phyloP scores from a whole-genome alignment of 1,140 invertebrate species.

The Drosophila ironensis region DNA sequence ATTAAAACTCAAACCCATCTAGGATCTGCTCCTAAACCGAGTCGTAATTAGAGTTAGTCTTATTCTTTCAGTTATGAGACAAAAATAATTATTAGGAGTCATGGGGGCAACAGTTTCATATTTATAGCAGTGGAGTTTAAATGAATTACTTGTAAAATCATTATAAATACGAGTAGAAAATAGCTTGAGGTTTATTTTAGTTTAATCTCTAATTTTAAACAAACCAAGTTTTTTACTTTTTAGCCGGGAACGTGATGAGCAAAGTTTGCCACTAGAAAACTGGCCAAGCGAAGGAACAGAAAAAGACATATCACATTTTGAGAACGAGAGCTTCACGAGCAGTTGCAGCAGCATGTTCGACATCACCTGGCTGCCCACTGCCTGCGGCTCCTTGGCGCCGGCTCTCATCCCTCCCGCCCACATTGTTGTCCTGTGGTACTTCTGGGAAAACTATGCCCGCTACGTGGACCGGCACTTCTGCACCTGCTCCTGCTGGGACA shows the following conservation, averaged over 20 bases:
- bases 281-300: not conserved
- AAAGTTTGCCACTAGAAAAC: not conserved
- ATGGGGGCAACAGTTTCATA: no score
- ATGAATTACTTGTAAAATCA: no score
- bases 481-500: slow-evolving; percentile 91
- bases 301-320: slow-evolving; percentile 22
- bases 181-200: no score
- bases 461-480: slow-evolving; percentile 87
- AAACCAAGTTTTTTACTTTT: no score
- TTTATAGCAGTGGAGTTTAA: no score
- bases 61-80: no score
- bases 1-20: no score
- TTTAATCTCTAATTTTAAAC: no score
- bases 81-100: no score
- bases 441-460: slow-evolving; percentile 88
- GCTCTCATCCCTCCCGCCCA: slow-evolving; percentile 85
- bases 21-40: no score
- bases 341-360: slow-evolving; percentile 59
- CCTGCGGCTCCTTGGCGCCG: slow-evolving; percentile 76
- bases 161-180: no score
- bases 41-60: no score
- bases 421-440: slow-evolving; percentile 86
- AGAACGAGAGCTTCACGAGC: not conserved
- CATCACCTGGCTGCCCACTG: slow-evolving; percentile 76
- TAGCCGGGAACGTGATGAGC: slow-evolving; percentile 7